Base-by-base conservation (phyloP, 2,888 invertebrate species). In the Drosophila niveifrons region DNA sequence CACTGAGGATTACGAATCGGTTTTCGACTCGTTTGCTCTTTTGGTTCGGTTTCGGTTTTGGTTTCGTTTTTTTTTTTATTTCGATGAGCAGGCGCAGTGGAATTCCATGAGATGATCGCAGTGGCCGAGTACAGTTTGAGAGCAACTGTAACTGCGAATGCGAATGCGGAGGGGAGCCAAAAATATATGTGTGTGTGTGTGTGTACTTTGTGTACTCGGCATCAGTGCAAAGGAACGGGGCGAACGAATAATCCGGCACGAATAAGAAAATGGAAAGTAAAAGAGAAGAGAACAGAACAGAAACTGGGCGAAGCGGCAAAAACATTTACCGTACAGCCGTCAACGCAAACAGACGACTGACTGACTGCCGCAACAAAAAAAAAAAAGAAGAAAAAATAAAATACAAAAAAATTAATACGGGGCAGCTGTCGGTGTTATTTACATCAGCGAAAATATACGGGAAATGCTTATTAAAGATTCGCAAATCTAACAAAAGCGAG, bases 251-350 rank as follows among this genome's bases (percentile, higher is more conserved):
- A n/a, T 36, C 36, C 59, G 59, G 41, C 41, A 15, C 55, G 44
- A 70, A 68, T 44, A 51, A 41, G 74, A 80, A 83, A 88, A 88
- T 88, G 72, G 85, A 83, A 82, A 88, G 86, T 85, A 88, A 85
- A 88, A 56, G 41, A 48, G 39, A 88, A 85, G 85, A 56, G 41
- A 48, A 48, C 34, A 55, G 18, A 55, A 15, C 62, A 56, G 52
- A 62, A 57, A 31, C 57, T 66, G 71, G 6, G 36, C 58, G 48
- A 66, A 67, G 68, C 70, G 46, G 50, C 66, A 59, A 74, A 79
- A 72, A 77, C 83, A 83, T 83, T 83, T 72, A 75, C 72, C 82
- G 83, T 72, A 82, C 71, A 80, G 66, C 82, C 86, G 86, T 85
- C 88, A 78, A 64, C 23, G 83, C 78, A 82, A 75, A 71, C 86